Base-by-base conservation (phyloP, 2,797 vertebrate genomes). In the Pagetopsis macropterus region DNA sequence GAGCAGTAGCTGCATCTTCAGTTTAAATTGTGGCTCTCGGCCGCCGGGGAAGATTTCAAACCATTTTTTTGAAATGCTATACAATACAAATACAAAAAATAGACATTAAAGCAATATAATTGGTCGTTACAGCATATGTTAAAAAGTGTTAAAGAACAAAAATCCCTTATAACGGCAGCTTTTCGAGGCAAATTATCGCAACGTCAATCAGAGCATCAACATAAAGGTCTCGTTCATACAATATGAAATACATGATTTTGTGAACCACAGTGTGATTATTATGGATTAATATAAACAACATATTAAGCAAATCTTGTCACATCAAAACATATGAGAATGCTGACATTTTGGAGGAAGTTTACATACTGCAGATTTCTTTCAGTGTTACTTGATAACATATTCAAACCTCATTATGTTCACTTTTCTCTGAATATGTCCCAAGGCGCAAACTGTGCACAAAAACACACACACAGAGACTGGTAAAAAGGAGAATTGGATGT, bases 361-460 rank as follows among this genome's bases (percentile, higher is more conserved):
- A 69, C n/a, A 60, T n/a, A 16, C 10, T 31, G 55, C 51, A 78
- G 33, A 0, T 73, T 37, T 37, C 43, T 71, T 50, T 72, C 8
- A 48, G 4, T 46, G 21, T 46, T 23, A 23, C 23, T 82, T 63
- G 72, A 75, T 64, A 23, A 78, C 45, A 55, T 49, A 70, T 72
- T 75, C 46, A 54, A 44, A 58, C 11, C 17, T 66, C 10, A 45
- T 15, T 61, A 55, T 0, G 46, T 44, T 27, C 70, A 70, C 46
- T 62, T 55, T 54, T 63, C 27, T 75, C 8, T 58, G 23, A 79
- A 72, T 56, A 75, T 67, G 19, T 54, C 48, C 8, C 41, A 50
- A 40, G 54, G 52, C 51, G 14, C 71, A 37, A 37, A 37, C 33
- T 9, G 52, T 49, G 66, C 50, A 72, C 12, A 71, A 9, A 65